phyloP scores from a whole-genome alignment of 2,888 invertebrate genomes.

The Dexiosoma caninum region DNA sequence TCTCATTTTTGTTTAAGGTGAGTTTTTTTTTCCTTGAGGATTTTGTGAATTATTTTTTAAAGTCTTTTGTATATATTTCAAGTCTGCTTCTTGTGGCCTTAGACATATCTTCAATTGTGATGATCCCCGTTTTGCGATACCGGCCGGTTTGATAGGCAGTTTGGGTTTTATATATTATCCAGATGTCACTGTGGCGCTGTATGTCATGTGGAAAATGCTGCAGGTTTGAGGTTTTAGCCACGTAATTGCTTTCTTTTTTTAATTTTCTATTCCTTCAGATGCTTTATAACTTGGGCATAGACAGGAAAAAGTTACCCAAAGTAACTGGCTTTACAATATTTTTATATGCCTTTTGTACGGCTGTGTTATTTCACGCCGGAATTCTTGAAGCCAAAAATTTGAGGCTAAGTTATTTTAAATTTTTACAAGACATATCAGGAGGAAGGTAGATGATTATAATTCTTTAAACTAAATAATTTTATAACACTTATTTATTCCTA shows the following conservation, averaged over 20 bases:
- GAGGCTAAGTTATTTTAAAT: slow-evolving; percentile 90
- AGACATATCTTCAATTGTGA: slow-evolving; percentile 82
- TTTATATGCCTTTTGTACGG: slow-evolving; percentile 87
- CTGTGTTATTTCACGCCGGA: slow-evolving; percentile 87
- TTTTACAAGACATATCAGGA: slow-evolving; percentile 86
- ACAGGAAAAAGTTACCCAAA: slow-evolving; percentile 82
- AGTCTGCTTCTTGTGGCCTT: slow-evolving; percentile 83
- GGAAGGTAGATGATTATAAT: slow-evolving; percentile 79
- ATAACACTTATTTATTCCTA: no score
- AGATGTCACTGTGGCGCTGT: slow-evolving; percentile 87
- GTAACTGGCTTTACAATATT: slow-evolving; percentile 84
- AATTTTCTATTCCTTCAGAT: slow-evolving; percentile 78
- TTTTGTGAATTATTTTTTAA: background rate
- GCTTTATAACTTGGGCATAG: slow-evolving; percentile 84
- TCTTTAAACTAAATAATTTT: no score
- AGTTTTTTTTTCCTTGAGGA: slow-evolving; percentile 65
- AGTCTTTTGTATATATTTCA: no score
- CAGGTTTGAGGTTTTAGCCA: slow-evolving; percentile 80
- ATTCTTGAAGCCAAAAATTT: slow-evolving; percentile 88
- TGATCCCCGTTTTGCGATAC: slow-evolving; percentile 81
- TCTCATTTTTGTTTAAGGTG: slow-evolving; percentile 84
- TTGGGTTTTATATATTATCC: slow-evolving; percentile 85
- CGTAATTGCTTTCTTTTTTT: background rate
- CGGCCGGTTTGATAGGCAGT: slow-evolving; percentile 85
- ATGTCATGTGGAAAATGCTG: slow-evolving; percentile 88